phyloP scores from a whole-genome alignment of 2,797 vertebrate species.

The Mionectes olivaceus region DNA sequence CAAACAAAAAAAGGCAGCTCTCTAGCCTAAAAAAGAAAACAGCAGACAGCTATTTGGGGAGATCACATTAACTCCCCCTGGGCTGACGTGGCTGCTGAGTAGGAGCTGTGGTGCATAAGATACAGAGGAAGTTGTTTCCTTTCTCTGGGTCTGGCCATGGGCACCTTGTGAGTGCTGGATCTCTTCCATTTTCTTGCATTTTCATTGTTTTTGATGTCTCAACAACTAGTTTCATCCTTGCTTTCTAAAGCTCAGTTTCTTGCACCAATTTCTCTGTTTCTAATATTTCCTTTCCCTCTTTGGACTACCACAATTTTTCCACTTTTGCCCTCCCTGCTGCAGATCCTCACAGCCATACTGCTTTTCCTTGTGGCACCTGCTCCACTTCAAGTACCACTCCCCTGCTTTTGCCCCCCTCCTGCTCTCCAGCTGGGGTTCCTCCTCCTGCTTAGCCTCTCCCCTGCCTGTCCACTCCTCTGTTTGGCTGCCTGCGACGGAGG shows the following conservation, averaged over 20 bases:
- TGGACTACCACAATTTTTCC: fast-evolving
- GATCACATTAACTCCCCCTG: not conserved
- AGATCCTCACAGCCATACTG: not conserved
- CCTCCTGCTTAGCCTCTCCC: not conserved
- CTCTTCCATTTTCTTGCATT: not conserved
- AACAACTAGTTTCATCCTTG: not conserved
- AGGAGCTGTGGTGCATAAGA: not conserved
- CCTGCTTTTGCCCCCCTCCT: not conserved
- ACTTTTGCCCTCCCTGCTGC: not conserved
- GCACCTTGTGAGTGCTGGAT: not conserved
- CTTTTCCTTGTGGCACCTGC: not conserved
- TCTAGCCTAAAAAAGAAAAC: not conserved
- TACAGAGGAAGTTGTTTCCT: not conserved
- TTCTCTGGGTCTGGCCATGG: not conserved
- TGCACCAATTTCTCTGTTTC: not conserved
- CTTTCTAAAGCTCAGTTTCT: not conserved
- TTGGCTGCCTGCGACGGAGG: not conserved
- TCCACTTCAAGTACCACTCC: not conserved
- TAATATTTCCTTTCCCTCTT: not conserved
- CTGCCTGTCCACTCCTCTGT: not conserved
- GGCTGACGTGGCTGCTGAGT: not conserved
- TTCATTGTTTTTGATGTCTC: not conserved
- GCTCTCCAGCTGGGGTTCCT: not conserved
- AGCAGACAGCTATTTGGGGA: not conserved
- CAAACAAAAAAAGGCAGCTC: not conserved